Evolutionary conservation across 2,888 invertebrate genomes (phyloP), one percentile per base, ranked within the genome.

Genomic region (Tachina lurida): DNA sequence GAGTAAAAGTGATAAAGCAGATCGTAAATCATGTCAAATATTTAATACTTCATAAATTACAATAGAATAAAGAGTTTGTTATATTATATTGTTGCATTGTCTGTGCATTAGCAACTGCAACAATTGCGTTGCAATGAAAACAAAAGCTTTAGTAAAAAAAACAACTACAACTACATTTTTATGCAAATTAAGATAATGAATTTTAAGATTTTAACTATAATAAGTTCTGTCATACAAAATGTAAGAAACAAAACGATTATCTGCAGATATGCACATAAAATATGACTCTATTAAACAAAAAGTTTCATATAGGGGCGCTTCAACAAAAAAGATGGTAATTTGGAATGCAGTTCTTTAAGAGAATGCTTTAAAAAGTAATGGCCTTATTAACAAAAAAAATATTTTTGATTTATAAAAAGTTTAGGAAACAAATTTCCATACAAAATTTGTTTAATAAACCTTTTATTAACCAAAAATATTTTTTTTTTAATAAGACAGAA

Each of bases 31-130:
- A 86, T 86, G 86, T 86, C 86, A 86, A 43, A 79, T 62, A 67
- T 76, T 83, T 83, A 83, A 86, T 79, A 86, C 83, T 86, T 86
- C 83, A 86, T 83, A 86, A 86, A 83, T 83, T 80, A 80, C 71
- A 80, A 75, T 63, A 52, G 65, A 80, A 76, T 71, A 49, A 75
- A 63, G 31, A 31, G 31, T 31, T 22, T 31, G 31, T 70, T 45
- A 19, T 49, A 45, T 58, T 54, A 12, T 73, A 39, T 71, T 45
- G 63, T 19, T 52, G 74, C 52, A 75, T 63, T 78, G 73, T 73
- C 45, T 60, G 60, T 12, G 41, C 67, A 54, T 73, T 65, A 67
- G 41, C 70, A 56, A 49, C 54, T 63, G 78, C 62, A 63, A 54
- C 54, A 71, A 71, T 68, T 39, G 58, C 41, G 52, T 68, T 39